Percentiles rank a stretch among this genome's conserved stretches.
phyloP scores from a whole-genome alignment of 2,888 invertebrate species.

The Apamea monoglypha region DNA sequence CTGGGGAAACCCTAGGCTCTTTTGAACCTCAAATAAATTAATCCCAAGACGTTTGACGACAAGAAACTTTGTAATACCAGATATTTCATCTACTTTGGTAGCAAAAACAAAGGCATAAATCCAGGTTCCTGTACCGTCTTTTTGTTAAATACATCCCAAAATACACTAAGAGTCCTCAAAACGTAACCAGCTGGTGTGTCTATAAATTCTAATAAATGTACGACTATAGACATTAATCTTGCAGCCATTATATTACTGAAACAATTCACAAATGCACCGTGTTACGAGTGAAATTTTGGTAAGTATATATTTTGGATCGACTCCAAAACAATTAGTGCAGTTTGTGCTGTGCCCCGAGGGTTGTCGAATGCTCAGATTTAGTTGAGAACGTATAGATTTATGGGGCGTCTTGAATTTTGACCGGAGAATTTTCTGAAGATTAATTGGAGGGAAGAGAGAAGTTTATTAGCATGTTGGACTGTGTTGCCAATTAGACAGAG shows the following conservation, averaged over 20 bases:
- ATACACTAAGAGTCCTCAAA: conserved; percentile 26
- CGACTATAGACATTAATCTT: conserved; percentile 54
- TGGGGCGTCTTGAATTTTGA: conserved; percentile 49
- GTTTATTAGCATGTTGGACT: not conserved
- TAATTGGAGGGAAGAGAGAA: not conserved
- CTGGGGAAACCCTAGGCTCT: conserved; percentile 23
- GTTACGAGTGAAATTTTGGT: conserved; percentile 84
- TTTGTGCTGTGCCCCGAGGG: conserved; percentile 67
- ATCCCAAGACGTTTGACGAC: conserved; percentile 26
- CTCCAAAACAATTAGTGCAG: conserved; percentile 89
- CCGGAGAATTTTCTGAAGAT: conserved; percentile 28
- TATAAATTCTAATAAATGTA: conserved; percentile 54
- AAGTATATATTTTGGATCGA: conserved; percentile 88
- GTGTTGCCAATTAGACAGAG: not conserved
- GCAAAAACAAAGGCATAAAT: conserved; percentile 52
- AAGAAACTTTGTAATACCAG: conserved; percentile 44
- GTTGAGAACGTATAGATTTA: conserved; percentile 37
- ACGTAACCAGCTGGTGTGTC: conserved; percentile 28
- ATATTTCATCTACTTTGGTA: not conserved
- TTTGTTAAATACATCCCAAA: conserved; percentile 35
- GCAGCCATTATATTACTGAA: conserved; percentile 62
- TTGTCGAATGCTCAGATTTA: conserved; percentile 52
- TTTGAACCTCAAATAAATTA: conserved; percentile 46
- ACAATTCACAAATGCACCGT: conserved; percentile 80
- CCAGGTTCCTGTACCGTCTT: conserved; percentile 9